Evolutionary conservation across 2,888 invertebrate species (phyloP), one percentile per base, ranked within the genome.

Genomic region (Mycalesis mineus): DNA sequence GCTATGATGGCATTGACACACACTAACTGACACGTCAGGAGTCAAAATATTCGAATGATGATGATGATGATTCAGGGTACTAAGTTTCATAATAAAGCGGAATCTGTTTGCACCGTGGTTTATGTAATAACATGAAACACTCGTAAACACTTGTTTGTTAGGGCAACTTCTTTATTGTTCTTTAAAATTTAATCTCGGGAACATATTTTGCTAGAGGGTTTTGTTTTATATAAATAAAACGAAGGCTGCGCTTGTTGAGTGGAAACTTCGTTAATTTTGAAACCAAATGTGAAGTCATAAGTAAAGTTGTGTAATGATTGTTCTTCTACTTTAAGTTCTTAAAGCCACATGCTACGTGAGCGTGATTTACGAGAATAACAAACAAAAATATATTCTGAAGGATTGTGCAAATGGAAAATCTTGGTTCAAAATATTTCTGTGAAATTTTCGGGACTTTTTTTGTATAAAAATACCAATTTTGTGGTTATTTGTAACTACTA

Each of bases 221-320:
- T 47, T 47, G 31, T 36, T 51, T 39, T 17, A 47, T 44, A 47
- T 57, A 57, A 60, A 54, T 45, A 36, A 45, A 40, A 49, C 52
- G 42, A 31, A 42, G 44, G 31, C 52, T 56, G 17, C 31, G 37
- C 28, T 44, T 37, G 49, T 49, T 42, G 15, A 40, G 51, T 57
- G 44, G 40, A 52, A 55, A 53, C 48, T 56, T 60, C 48, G 48
- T 61, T 63, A 58, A 48, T 72, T 51, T 48, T 22, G 40, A 14
- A 50, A 28, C 37, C 51, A 39, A 45, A 52, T 57, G 53, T 11
- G 52, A 17, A 42, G 47, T 42, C 52, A 33, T 52, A 42, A 52
- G 41, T 22, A 22, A 52, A 52, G 42, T 52, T 41, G n/a, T 11
- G 42, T 42, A 52, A 52, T 52, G 42, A 52, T 52, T 42, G 52